Conservation (phyloP, 2,888 invertebrate genomes). For the Ceraclea dissimilis region DNA sequence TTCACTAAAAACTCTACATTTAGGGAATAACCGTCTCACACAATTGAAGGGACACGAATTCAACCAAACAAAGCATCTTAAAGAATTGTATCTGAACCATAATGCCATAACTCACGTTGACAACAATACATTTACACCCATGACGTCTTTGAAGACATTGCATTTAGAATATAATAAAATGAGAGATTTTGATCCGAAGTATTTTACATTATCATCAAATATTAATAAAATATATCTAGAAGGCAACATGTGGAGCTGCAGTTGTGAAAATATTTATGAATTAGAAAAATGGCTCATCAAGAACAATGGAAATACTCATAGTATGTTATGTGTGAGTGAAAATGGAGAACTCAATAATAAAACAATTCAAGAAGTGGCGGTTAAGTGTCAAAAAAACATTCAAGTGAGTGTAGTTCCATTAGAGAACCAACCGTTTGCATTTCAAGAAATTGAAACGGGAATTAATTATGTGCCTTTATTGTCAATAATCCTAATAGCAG, state of each 20-base stretch:
- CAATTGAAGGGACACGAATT: slow-evolving; percentile 71
- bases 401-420: slow-evolving; percentile 50
- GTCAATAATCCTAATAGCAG: slow-evolving; percentile 64
- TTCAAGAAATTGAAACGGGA: slow-evolving; percentile 60
- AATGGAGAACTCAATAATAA: slow-evolving; percentile 39
- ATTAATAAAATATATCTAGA: slow-evolving; percentile 59
- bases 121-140: slow-evolving; percentile 66
- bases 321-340: slow-evolving; percentile 58
- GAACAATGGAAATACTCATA: slow-evolving; percentile 54
- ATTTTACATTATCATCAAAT: slow-evolving; percentile 50
- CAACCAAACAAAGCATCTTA: slow-evolving; percentile 66
- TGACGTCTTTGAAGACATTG: slow-evolving; percentile 62
- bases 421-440: slow-evolving; percentile 52
- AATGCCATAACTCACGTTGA: slow-evolving; percentile 65
- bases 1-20: slow-evolving; percentile 63
- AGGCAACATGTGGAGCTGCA: slow-evolving; percentile 74
- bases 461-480: slow-evolving; percentile 64
- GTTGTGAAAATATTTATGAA: slow-evolving; percentile 59
- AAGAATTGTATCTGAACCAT: slow-evolving; percentile 73
- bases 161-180: slow-evolving; percentile 71
- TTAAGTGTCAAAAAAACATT: slow-evolving; percentile 42
- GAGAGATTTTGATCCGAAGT: slow-evolving; percentile 61
- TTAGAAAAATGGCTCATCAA: slow-evolving; percentile 62
- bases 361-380: slow-evolving; percentile 38
- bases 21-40: slow-evolving; percentile 67